Conservation (phyloP, 2,888 invertebrate species). For the Ligdia adustata region DNA sequence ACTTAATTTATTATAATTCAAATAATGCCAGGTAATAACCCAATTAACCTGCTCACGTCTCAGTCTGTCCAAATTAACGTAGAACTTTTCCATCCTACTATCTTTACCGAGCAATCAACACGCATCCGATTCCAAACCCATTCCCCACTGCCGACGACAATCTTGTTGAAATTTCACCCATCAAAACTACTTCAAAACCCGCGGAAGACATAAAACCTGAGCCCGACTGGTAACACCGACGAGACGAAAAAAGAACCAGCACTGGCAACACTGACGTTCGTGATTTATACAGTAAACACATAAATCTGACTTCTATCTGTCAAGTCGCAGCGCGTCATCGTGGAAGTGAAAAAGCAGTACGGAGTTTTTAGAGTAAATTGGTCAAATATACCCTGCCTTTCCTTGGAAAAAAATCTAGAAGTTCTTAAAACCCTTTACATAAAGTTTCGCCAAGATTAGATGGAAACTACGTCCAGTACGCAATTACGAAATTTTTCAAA, state of each 20-base stretch:
- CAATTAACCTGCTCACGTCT: too few species aligned
- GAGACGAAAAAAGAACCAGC: slow-evolving; percentile 70
- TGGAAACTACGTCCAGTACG: too few species aligned
- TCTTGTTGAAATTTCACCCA: slow-evolving; percentile 21
- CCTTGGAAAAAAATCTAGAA: too few species aligned
- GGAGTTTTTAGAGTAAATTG: background rate
- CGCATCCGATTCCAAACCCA: slow-evolving; percentile 11
- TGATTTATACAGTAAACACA: slow-evolving; percentile 85
- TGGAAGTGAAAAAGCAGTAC: slow-evolving; percentile 1
- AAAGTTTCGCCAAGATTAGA: too few species aligned
- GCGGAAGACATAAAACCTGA: slow-evolving; percentile 65
- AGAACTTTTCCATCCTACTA: background rate
- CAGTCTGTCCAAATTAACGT: too few species aligned
- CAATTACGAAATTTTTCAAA: too few species aligned
- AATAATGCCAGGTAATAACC: too few species aligned
- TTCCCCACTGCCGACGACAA: slow-evolving; percentile 9
- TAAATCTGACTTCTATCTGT: slow-evolving; percentile 83
- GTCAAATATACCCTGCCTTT: background rate
- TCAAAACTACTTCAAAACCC: slow-evolving; percentile 37
- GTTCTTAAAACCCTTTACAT: too few species aligned
- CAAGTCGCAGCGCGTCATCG: slow-evolving; percentile 45
- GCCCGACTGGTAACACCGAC: slow-evolving; percentile 52
- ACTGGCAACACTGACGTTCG: slow-evolving; percentile 59
- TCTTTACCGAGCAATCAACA: background rate
- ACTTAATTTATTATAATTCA: too few species aligned